Base-by-base conservation (phyloP, 2,113 vertebrate species). In the Chionodraco myersi region DNA sequence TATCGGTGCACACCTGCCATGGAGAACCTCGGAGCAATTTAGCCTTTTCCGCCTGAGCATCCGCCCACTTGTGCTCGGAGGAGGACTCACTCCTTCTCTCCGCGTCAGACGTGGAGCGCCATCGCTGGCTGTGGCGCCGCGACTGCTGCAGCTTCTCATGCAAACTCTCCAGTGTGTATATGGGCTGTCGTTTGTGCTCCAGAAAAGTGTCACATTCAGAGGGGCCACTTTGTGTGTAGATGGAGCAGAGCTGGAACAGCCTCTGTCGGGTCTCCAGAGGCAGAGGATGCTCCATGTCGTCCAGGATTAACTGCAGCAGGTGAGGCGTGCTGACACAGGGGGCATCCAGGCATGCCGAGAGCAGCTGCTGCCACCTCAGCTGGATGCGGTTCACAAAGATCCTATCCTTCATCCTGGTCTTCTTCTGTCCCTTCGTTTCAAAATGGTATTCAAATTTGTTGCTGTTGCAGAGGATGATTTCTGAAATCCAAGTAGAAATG, bases 91-190 rank as follows among this genome's bases (percentile, higher is more conserved):
- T 7, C 5, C 63, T 47, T 16, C 75, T 79, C 30, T 82, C 75
- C 0, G 6, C 5, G 11, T 53, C 51, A 1, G 51, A 66, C 21
- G 70, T 80, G 36, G 72, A 80, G 6, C 13, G 91, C 86, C 59
- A 68, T 0, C 72, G 56, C 54, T 58, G 87, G 72, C 47, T 34
- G 76, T 75, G 86, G 86, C 12, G 78, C 21, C 13, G 81, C 47
- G 80, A 89, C 1, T 87, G 93, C 81, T 88, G 93, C 69, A 95
- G 67, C 83, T 87, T 94, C 92, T 95, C 94, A 12, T 96, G 94
- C 49, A 99, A 86, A 85, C 89, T 97, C 83, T 99, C 96, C 77
- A 98, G 84, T 0, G 98, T 98, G 90, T 98, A 98, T 26, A 98
- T 75, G 7, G 95, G 96, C 85, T 96, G 95, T 16, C 92, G 93